Evolutionary conservation across 2,888 invertebrate species (phyloP), one percentile per base, ranked within the genome.

Genomic region (Octonoba sinensis): DNA sequence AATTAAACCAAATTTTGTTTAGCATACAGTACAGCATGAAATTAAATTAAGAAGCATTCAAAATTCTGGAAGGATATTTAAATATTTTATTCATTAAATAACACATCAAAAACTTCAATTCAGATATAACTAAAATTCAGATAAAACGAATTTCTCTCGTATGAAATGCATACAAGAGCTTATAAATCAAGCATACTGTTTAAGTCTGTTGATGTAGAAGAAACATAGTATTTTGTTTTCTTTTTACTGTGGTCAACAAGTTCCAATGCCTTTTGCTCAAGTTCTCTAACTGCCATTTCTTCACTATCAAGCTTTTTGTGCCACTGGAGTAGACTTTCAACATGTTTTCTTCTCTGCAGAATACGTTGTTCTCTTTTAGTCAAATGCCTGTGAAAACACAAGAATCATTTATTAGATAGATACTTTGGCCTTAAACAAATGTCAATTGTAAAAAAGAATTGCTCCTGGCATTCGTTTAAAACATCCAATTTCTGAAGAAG

Each of bases 301-400:
- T 88, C 88, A 46, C 86, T 87, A 75, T 89, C 88, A 66, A 89
- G 84, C 67, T 87, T 85, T 76, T 86, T 85, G 84, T 88, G 88
- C 89, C 89, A 89, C 27, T 86, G 87, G 64, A 89, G 77, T 64
- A 89, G 84, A 70, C 87, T 87, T 73, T 88, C 88, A 13, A 88
- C 88, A 69, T 88, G 86, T 76, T 87, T 87, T 66, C 87, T 85
- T 54, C 89, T 85, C 76, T 87, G 87, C 62, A 86, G 84, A 59
- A 89, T 85, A 60, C 86, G 86, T 57, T 88, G 87, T 82, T 89
- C 88, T 47, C 88, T 85, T 59, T 86, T 86, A 62, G 88, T 88
- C 75, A 89, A 85, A 84, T 87, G 88, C 79, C 89, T 89, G n/a
- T 16, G 24, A n/a, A 4, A 62, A 36, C 6, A 27, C 16, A 60